Evolutionary conservation across 1,140 invertebrate species (phyloP).

Genomic region (Achatina immaculata): DNA sequence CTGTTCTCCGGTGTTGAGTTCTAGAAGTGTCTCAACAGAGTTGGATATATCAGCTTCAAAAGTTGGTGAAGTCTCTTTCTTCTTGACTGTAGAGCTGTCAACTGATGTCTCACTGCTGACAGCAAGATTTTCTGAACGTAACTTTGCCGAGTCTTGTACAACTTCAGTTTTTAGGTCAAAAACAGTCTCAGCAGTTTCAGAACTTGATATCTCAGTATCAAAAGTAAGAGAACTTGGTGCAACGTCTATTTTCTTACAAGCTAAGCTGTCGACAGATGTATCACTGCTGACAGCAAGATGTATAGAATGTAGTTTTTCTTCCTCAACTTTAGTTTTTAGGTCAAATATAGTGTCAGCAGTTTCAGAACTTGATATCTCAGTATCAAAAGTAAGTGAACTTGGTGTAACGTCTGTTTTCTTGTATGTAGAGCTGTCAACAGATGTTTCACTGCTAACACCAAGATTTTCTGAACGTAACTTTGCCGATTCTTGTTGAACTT

Average conservation of each 20-base stretch:
- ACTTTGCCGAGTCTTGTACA: neutral
- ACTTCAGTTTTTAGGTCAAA: neutral
- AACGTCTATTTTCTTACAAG: neutral
- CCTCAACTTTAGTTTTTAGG: neutral
- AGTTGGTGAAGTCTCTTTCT: neutral
- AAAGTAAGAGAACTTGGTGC: neutral
- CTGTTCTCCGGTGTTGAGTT: neutral
- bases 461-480: neutral
- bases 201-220: neutral
- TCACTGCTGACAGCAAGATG: neutral
- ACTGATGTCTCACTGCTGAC: neutral
- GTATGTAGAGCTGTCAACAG: neutral
- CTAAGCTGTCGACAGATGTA: neutral
- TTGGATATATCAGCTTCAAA: neutral
- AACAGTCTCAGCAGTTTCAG: neutral
- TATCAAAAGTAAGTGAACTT: neutral
- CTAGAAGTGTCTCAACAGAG: neutral
- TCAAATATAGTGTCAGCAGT: neutral
- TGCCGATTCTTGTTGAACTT: neutral
- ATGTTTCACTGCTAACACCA: neutral
- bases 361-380: neutral
- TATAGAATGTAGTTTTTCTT: neutral
- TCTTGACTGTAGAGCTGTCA: neutral
- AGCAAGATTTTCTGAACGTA: neutral
- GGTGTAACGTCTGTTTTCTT: neutral